These are phyloP conservation scores for Pionites leucogaster DNA, from an alignment of 2,113 vertebrate genomes.

Conservation along the genomic window DNA sequence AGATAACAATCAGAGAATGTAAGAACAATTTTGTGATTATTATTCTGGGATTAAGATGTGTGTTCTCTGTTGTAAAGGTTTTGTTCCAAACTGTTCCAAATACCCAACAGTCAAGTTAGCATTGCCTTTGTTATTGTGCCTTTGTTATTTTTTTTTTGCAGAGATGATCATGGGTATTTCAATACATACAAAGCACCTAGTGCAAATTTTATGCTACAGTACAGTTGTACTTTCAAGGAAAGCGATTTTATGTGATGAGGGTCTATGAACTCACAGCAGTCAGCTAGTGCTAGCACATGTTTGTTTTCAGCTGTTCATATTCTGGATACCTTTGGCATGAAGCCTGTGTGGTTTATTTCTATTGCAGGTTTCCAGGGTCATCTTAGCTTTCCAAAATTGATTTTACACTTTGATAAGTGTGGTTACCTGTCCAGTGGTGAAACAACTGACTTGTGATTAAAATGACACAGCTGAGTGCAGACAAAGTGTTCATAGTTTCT, in stretches of 20 bases:
- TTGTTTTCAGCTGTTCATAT: neutral
- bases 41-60: neutral
- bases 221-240: neutral
- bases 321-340: neutral
- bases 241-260: neutral
- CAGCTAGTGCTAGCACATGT: neutral
- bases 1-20: neutral
- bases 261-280: neutral
- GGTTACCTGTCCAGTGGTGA: neutral
- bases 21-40: neutral
- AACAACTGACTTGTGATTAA: neutral
- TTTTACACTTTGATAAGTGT: constrained; percentile 5
- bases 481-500: neutral
- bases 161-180: neutral
- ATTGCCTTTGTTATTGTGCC: neutral
- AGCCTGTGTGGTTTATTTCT: neutral
- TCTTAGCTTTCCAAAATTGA: neutral
- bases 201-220: neutral
- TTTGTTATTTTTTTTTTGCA: neutral
- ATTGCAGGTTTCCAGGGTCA: neutral
- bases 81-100: neutral
- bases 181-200: neutral
- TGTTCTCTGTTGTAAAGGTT: neutral
- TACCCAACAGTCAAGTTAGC: neutral
- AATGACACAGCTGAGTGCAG: neutral